Base-by-base conservation (phyloP, 2,113 vertebrate genomes). In the Emydura subglobosa region DNA sequence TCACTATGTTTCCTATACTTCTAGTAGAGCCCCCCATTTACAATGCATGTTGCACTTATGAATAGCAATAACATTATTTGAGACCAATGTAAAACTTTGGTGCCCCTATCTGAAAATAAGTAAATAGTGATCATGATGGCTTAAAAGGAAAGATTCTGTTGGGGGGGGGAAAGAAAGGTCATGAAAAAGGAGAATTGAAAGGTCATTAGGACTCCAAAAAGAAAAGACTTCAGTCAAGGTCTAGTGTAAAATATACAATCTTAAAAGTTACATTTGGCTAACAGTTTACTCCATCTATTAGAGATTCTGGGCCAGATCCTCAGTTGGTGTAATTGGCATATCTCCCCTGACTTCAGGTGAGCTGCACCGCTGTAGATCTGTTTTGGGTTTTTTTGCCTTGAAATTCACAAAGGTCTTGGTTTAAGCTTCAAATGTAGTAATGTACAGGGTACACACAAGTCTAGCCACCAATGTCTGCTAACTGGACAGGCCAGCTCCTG, bases 1-100 rank as follows among this genome's bases (percentile, higher is more conserved):
- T 95, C 91, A 80, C 86, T 95, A 94, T 83, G 95, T 97, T 94
- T 93, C 57, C 68, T 53, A 14, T 55, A 50, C 82, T 92, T 49
- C 10, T 78, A 79, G 82, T 86, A 31, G 12, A 87, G 34, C 25
- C 25, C 34, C 90, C 92, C 91, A 91, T 79, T 59, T 42, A 76
- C 84, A 91, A 91, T 79, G 1, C 51, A 50, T 74, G 50, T 79
- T 4, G 93, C 88, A 68, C 7, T 91, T 39, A 8, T 51, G 51
- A 95, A 92, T 79, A 83, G 14, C 91, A 81, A 7, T 94, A 82
- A 85, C 49, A 55, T 89, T 92, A 86, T 13, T 34, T 79, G 79
- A 79, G 85, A 96, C 91, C 81, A 59, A 21, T 95, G 68, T 54
- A 79, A 19, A 72, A 39, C 65, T 39, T 93, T 94, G 51, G 8